A percentile compares a stretch with the other conserved stretches of the same genome.
Evolutionary conservation across 2,113 vertebrate genomes (phyloP).

Genomic region (Aspidoscelis tigris): DNA sequence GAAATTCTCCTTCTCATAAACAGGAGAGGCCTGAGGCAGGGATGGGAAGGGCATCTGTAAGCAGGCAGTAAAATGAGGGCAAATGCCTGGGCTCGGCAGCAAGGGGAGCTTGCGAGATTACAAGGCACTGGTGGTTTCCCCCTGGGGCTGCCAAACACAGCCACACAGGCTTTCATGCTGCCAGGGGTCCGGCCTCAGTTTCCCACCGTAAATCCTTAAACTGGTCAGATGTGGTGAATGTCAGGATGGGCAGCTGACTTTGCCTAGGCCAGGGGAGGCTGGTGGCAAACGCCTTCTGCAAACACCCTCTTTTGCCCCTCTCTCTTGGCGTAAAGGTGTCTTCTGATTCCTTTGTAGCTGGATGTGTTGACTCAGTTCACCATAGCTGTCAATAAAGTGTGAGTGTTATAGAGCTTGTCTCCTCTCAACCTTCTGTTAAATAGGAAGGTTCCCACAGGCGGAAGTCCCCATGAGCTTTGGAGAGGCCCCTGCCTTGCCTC

Average conservation of each 20-base stretch:
- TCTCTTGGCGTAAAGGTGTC: no score
- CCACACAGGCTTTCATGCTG: not conserved
- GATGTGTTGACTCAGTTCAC: not conserved
- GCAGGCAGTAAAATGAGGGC: not conserved
- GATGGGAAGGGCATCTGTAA: not conserved
- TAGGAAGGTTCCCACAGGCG: not conserved
- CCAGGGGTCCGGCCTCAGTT: not conserved
- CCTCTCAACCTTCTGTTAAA: not conserved
- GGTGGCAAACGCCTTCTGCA: no score
- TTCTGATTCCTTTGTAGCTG: not conserved
- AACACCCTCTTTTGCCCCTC: no score
- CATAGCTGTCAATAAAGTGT: not conserved
- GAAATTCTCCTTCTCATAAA: not conserved
- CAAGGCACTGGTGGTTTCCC: not conserved
- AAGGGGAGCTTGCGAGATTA: not conserved
- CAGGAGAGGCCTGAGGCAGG: not conserved
- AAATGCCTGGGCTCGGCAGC: not conserved
- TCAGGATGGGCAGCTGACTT: not conserved
- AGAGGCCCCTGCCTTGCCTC: no score
- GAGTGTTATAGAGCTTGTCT: not conserved
- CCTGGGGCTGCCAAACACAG: not conserved
- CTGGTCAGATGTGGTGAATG: not conserved
- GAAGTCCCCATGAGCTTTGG: not conserved
- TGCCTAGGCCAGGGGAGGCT: not conserved
- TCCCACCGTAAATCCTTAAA: not conserved